phyloP scores from a whole-genome alignment of 2,888 invertebrate species.

The Apamea sordens region DNA sequence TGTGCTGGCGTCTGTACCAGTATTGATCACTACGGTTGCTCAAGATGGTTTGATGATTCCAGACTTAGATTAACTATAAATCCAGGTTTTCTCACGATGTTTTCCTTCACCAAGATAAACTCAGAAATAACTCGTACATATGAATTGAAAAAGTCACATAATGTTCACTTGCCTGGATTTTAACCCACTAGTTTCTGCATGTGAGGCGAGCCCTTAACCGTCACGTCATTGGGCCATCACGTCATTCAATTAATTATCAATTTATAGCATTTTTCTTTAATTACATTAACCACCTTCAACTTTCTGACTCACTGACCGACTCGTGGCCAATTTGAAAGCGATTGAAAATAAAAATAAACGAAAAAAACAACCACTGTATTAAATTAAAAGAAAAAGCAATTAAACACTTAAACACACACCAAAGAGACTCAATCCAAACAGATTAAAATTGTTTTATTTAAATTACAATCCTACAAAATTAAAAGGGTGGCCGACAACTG shows the following conservation, averaged over 20 bases:
- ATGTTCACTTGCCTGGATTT: not conserved
- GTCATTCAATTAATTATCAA: not conserved
- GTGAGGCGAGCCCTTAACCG: not conserved
- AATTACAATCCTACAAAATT: constrained; percentile 21
- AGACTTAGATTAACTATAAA: no score
- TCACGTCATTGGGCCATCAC: not conserved
- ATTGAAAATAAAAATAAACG: not conserved
- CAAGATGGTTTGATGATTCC: not conserved
- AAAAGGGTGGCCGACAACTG: constrained; percentile 19
- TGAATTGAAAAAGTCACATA: not conserved
- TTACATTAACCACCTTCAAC: not conserved
- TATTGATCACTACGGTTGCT: not conserved
- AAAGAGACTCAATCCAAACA: constrained; percentile 7
- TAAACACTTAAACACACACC: constrained; percentile 28
- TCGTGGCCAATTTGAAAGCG: not conserved
- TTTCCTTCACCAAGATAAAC: not conserved
- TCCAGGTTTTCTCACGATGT: not conserved
- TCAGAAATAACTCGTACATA: not conserved
- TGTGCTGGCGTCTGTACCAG: no score
- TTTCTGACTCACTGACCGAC: not conserved
- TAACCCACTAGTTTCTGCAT: not conserved
- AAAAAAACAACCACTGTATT: not conserved
- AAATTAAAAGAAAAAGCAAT: constrained; percentile 4
- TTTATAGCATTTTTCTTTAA: not conserved
- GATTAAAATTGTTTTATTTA: constrained; percentile 8